Evolutionary conservation across 2,888 invertebrate species (phyloP).

Genomic region (Sinopyrophorus schimmeli): DNA sequence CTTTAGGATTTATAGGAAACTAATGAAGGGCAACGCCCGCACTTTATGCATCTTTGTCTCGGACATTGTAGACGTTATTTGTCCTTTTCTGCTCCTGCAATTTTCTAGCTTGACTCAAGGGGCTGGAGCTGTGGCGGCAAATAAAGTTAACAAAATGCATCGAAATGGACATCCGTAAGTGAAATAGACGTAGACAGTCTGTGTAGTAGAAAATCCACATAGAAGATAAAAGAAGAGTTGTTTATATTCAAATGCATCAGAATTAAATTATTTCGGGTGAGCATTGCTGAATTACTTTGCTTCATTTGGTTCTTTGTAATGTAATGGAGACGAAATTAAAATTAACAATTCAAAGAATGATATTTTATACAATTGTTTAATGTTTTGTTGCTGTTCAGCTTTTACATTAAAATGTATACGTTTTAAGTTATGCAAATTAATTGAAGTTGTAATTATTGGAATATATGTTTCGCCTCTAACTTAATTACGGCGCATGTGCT

Average conservation of each 20-base stretch:
- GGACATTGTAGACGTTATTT: not conserved
- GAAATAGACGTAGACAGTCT: constrained; percentile 20
- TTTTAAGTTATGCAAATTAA: no score
- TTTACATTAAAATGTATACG: no score
- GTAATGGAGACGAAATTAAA: not conserved
- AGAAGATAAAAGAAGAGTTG: constrained; percentile 29
- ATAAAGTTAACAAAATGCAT: constrained; percentile 29
- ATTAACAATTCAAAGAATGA: not conserved
- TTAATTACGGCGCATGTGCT: no score
- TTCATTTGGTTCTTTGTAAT: constrained; percentile 5
- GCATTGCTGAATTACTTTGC: constrained; percentile 13
- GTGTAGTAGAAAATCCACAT: constrained; percentile 24
- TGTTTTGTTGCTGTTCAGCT: not conserved
- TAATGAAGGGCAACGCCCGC: constrained; percentile 34
- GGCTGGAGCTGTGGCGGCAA: constrained; percentile 26
- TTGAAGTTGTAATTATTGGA: no score
- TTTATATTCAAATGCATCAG: constrained; percentile 36
- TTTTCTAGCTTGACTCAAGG: constrained; percentile 21
- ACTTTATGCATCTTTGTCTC: constrained; percentile 18
- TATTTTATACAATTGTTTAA: not conserved
- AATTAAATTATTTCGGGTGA: constrained; percentile 34
- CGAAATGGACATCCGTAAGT: constrained; percentile 22
- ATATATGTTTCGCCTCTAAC: no score
- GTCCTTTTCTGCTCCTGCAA: constrained; percentile 20
- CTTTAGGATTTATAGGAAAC: constrained; percentile 27